Evolutionary conservation across 2,888 invertebrate genomes (phyloP).

Genomic region (Hydropsyche betteni): DNA sequence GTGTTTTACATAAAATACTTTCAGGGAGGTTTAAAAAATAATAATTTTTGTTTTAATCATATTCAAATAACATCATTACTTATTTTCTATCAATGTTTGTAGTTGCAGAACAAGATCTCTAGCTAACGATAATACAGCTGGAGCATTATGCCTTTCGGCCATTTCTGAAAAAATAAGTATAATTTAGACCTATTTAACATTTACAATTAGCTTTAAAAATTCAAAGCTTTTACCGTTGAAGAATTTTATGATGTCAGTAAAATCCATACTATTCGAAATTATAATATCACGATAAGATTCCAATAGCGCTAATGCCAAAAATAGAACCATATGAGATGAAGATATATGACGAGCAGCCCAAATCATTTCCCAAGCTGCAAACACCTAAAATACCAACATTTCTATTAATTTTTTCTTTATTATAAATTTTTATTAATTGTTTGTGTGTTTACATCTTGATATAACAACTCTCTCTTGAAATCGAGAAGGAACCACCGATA

Average conservation of each 20-base stretch:
- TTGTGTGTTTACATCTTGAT: constrained; percentile 78
- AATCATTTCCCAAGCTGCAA: constrained; percentile 93
- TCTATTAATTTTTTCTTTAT: neutral
- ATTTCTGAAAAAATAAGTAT: constrained; percentile 76
- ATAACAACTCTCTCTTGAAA: constrained; percentile 92
- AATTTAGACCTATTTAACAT: neutral
- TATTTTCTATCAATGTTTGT: constrained; percentile 92
- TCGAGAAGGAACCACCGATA: constrained; percentile 97
- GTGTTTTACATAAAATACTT: too few relatives aligned
- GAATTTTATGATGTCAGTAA: constrained; percentile 97
- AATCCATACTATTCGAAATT: constrained; percentile 95
- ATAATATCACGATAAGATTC: constrained; percentile 95
- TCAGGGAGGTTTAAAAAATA: too few relatives aligned
- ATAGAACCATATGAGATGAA: constrained; percentile 90
- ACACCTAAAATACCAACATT: constrained; percentile 61
- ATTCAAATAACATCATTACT: constrained; percentile 64
- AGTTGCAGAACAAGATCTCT: constrained; percentile 88
- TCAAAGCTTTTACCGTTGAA: constrained; percentile 81
- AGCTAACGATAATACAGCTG: constrained; percentile 82
- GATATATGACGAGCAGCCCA: constrained; percentile 92
- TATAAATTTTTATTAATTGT: neutral
- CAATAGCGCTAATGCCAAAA: constrained; percentile 89
- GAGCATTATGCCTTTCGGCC: constrained; percentile 93
- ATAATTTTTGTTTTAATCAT: too few relatives aligned
- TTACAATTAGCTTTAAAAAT: neutral